Evolutionary conservation across 2,113 vertebrate genomes (phyloP), one percentile per base, ranked within the genome.

Genomic region (Lepus timidus): DNA sequence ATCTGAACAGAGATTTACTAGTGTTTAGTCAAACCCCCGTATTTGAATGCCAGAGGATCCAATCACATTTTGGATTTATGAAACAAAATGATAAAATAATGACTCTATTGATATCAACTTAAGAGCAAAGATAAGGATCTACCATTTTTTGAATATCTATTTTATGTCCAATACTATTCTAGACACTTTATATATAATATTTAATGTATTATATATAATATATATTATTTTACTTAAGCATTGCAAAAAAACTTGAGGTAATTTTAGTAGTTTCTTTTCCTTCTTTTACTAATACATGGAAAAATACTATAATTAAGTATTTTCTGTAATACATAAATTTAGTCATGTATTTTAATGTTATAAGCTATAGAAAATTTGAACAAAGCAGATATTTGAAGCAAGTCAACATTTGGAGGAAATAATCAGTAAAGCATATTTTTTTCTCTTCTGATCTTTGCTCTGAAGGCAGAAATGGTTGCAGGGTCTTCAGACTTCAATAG

Each of bases 271-370:
- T 55, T 79, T 81, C 58, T 79, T 95, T 71, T 44, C 39, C 76
- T 92, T 7, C 14, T 52, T 85, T 91, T 85, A 88, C 29, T 61
- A 52, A 78, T 22, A 62, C 44, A 58, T 78, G 27, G 16, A 12
- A 82, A 86, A 85, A 79, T 79, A 87, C 44, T 55, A 85, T 61
- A 52, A 71, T 29, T 90, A 83, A 68, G 78, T 65, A 80, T 85
- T 91, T 88, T 82, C 6, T 68, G 2, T 68, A 67, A 52, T 90
- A 39, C 9, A 92, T 76, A 80, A 65, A 87, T 79, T 49, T 62
- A 80, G 68, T 58, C 13, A 29, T 49, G 2, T 29, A 31, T 44
- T 70, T 68, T 55, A 70, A 65, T 85, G 75, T 70, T 14, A 73
- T 5, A 74, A 9, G 23, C 31, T 71, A 88, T 25, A 85, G 39